Evolutionary conservation across 1,140 invertebrate species (phyloP).

Genomic region (Rhysida immarginata): DNA sequence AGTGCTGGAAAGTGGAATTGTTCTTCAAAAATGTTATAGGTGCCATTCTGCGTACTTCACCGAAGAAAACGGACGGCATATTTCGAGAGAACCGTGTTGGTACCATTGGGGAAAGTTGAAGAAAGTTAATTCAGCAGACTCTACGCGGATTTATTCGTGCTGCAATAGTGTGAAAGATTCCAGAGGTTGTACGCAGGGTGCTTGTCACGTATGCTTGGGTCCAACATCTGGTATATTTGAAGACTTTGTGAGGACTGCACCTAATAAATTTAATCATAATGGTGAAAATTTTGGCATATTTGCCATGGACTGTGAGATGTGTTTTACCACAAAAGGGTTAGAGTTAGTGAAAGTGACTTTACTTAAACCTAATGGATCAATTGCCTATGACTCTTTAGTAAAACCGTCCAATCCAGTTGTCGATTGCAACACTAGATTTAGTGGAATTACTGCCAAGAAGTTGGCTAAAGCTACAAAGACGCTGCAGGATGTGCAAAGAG

Average conservation of each 20-base stretch:
- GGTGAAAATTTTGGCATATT: conserved; percentile 41
- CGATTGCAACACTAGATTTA: conserved; percentile 62
- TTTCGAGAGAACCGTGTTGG: conserved; percentile 47
- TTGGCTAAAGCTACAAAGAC: conserved; percentile 20
- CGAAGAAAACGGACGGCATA: conserved; percentile 43
- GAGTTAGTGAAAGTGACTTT: conserved; percentile 71
- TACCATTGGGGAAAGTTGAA: conserved; percentile 65
- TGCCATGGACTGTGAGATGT: conserved; percentile 87
- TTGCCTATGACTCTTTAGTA: conserved; percentile 66
- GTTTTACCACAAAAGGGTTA: conserved; percentile 60
- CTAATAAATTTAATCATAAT: conserved; percentile 25
- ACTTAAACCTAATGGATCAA: conserved; percentile 46
- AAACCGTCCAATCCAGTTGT: conserved; percentile 55
- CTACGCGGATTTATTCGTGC: conserved; percentile 30
- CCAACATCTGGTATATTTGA: conserved; percentile 49
- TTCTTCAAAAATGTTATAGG: conserved; percentile 46
- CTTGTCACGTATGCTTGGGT: conserved; percentile 61
- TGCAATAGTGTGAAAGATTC: conserved; percentile 29
- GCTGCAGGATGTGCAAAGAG: conserved; percentile 26
- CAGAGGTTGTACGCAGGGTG: conserved; percentile 43
- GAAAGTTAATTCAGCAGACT: conserved; percentile 30
- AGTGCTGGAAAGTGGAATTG: conserved; percentile 36
- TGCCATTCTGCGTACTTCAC: conserved; percentile 54
- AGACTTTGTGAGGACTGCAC: conserved; percentile 38
- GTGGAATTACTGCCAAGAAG: conserved; percentile 25